A percentile compares a stretch with the other conserved stretches of the same genome.
Conservation (phyloP, 2,888 invertebrate species). For the Alitta virens region DNA sequence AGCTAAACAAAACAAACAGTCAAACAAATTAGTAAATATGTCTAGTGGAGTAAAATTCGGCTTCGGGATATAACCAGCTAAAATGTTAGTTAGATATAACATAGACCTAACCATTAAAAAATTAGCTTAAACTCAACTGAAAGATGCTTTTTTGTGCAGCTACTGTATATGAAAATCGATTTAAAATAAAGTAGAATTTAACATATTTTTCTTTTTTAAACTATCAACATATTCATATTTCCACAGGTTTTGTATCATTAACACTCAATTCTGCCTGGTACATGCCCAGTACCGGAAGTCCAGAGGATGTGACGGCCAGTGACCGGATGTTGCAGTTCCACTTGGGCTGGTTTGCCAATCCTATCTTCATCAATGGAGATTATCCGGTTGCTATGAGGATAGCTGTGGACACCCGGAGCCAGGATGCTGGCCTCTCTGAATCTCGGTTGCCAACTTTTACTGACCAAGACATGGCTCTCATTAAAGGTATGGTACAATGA, state of each 20-base stretch:
- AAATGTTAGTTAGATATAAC: no score
- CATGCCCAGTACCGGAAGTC: conserved; percentile 15
- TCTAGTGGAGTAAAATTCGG: no score
- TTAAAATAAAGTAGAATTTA: no score
- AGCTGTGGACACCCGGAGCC: conserved; percentile 20
- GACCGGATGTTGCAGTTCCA: background rate
- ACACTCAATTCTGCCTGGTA: conserved; percentile 28
- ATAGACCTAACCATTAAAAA: no score
- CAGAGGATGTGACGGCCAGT: conserved; percentile 10
- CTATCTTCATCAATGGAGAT: conserved; percentile 28
- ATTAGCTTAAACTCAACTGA: no score
- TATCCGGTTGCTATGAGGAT: conserved; percentile 31
- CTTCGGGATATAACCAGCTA: no score
- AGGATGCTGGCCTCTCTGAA: conserved; percentile 21
- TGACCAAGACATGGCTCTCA: conserved; percentile 22
- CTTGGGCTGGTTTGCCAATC: conserved; percentile 32
- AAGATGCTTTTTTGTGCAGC: no score
- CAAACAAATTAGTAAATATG: no score
- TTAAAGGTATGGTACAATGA: background rate
- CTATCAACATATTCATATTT: background rate
- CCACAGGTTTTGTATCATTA: conserved; percentile 26
- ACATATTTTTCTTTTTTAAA: no score
- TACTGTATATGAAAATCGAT: no score
- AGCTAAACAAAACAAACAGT: no score
- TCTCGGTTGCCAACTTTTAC: conserved; percentile 35